Evolutionary conservation across 2,113 vertebrate genomes (phyloP), one percentile per base, ranked within the genome.

Genomic region (Larimichthys polyactis): DNA sequence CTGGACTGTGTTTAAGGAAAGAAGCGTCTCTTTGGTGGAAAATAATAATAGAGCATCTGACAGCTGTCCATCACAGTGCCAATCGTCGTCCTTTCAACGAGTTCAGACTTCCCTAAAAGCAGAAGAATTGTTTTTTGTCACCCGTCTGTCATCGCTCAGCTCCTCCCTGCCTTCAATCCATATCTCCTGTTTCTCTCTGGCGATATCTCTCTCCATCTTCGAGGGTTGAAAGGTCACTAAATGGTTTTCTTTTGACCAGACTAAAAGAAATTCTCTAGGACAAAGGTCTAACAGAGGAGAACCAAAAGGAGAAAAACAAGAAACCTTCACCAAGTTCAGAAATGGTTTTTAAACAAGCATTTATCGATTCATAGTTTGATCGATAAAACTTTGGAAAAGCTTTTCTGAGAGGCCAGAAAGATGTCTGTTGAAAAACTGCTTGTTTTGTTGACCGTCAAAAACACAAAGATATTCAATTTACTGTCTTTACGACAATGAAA

Each of bases 221-320:
- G 55, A 46, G 19, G 79, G 66, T 66, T 15, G 0, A 84, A 69
- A 82, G 85, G 83, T 79, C 78, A 68, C n/a, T 9, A 0, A 16
- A 24, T 16, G 3, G 32, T 40, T 63, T 49, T 5, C 17, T 51
- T 5, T 14, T n/a, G 11, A 12, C 1, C 15, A 29, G 4, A 10
- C 32, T 36, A 11, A 55, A 22, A 22, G 59, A 22, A 0, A 49
- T 52, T 19, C 3, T 19, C n/a, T 7, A 2, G 65, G 59, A 59
- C 63, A 76, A 79, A 75, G 66, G 69, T 85, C 44, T 51, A 44
- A 16, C 9, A 51, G 17, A 66, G 11, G n/a, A 27, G 2, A 7
- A 60, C 29, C 3, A 12, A 16, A 43, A 24, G 32, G 0, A 4
- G 4, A 0, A 16, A 16, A 19, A 19, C 9, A 22, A 29, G 16